Evolutionary conservation across 2,888 invertebrate species (phyloP), one percentile per base, ranked within the genome.

Genomic region (Pristionchus japonicus): DNA sequence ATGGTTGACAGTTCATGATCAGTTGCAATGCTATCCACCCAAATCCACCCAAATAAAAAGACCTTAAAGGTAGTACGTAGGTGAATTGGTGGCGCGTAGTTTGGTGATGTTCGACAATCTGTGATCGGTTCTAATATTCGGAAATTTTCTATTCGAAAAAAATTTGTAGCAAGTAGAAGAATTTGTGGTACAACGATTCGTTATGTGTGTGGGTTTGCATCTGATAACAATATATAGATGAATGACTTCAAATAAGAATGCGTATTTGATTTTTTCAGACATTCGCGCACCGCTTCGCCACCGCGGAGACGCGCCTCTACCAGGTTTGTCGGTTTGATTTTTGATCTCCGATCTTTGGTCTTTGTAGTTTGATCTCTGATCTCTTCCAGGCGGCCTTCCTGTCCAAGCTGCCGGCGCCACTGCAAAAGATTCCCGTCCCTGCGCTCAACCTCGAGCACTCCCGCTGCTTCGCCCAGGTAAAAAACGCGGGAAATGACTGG

Each of bases 381-480:
- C 67, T 67, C 27, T 34, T 37, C 37, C 47, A 64, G 13, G 15
- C 67, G 27, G 67, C 67, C 40, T 86, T 86, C 86, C 64, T 67
- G 3, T 23, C 34, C 15, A 86, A 86, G 31, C 86, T 86, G 64
- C 86, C 86, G 43, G 34, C 67, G 2, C 11, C 86, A 9, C 86
- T 86, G 15, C 86, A 86, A 67, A 86, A 86, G 86, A 23, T 67
- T 9, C 86, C 86, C 67, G 67, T 86, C 34, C 86, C 67, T 6
- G 47, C 43, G 27, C 67, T 67, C 67, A 86, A 86, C 17, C 64
- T 86, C 34, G 86, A 40, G 17, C 86, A 86, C 47, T 27, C 43
- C 20, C 40, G 86, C 40, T 64, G 64, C 86, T 86, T 86, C 37
- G 67, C 52, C 11, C n/a, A n/a, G n/a, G n/a, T n/a, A n/a, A n/a